A percentile compares a stretch with the other conserved stretches of the same genome.
Conservation (phyloP, 2,113 vertebrate species). For the Mormyrus iriodes region DNA sequence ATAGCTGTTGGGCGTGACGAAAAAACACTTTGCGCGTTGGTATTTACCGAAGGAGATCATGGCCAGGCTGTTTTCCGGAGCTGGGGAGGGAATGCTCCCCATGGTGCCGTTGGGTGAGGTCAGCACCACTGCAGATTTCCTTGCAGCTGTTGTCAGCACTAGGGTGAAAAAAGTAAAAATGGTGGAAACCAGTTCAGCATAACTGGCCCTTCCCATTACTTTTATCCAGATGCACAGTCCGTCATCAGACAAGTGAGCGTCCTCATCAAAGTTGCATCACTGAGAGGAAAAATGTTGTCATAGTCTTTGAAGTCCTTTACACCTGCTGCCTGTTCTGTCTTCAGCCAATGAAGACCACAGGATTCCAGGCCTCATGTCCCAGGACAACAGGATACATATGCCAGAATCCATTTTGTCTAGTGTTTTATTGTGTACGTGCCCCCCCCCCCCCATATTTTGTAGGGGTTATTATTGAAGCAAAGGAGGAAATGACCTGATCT, state of each 20-base stretch:
- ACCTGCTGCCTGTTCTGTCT: neutral
- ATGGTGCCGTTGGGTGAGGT: neutral
- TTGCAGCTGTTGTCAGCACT: neutral
- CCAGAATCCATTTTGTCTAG: neutral
- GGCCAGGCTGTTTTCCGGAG: slow-evolving; percentile 30
- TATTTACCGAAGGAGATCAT: slow-evolving; percentile 41
- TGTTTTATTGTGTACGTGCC: neutral
- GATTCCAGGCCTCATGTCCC: neutral
- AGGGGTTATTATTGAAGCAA: neutral
- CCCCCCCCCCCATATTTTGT: neutral
- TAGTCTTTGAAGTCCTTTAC: neutral
- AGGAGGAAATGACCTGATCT: slow-evolving; percentile 12
- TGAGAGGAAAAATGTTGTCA: neutral
- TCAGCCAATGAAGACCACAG: neutral
- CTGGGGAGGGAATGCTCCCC: neutral
- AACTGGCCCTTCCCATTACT: neutral
- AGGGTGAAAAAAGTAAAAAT: neutral
- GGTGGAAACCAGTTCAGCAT: neutral
- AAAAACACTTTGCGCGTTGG: neutral
- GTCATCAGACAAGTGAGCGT: neutral
- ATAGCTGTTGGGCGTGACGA: neutral
- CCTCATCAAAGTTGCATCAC: neutral
- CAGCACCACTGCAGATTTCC: neutral
- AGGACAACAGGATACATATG: slow-evolving; percentile 21
- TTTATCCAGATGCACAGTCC: neutral